Evolutionary conservation across 2,797 vertebrate genomes (phyloP).

Genomic region (Eutrigla gurnardus): DNA sequence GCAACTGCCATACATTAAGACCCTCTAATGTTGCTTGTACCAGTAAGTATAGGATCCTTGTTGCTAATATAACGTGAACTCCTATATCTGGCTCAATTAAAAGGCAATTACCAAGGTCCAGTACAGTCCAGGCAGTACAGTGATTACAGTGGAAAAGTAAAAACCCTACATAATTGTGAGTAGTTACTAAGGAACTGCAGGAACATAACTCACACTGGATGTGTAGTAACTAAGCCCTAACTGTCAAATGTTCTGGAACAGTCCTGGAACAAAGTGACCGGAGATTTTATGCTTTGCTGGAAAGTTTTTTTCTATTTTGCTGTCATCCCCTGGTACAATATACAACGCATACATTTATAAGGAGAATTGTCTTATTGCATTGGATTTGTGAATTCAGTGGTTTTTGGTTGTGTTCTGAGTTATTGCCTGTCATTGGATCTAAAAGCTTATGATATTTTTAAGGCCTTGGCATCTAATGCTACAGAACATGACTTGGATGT

Average conservation of each 20-base stretch:
- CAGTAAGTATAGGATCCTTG: not conserved
- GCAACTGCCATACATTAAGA: not conserved
- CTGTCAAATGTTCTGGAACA: not conserved
- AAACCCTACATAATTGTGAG: not conserved
- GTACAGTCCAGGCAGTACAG: not conserved
- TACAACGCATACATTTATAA: not conserved
- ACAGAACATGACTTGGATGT: not conserved
- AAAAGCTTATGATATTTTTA: not conserved
- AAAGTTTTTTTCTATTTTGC: too few relatives aligned
- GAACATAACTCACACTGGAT: not conserved
- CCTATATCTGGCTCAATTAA: conserved; percentile 10
- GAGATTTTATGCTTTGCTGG: not conserved
- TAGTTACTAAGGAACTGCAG: not conserved
- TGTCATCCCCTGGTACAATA: not conserved
- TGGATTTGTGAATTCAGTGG: not conserved
- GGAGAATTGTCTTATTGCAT: not conserved
- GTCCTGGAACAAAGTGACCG: not conserved
- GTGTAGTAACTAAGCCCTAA: too few relatives aligned
- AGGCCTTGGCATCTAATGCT: too few relatives aligned
- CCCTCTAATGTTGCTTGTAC: not conserved
- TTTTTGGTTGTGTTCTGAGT: not conserved
- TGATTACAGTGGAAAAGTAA: conserved; percentile 1
- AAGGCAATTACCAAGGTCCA: not conserved
- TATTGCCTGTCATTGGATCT: not conserved
- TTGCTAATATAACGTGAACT: conserved; percentile 7